phyloP scores from a whole-genome alignment of 2,888 invertebrate genomes.

The Ctenicera cuprea region DNA sequence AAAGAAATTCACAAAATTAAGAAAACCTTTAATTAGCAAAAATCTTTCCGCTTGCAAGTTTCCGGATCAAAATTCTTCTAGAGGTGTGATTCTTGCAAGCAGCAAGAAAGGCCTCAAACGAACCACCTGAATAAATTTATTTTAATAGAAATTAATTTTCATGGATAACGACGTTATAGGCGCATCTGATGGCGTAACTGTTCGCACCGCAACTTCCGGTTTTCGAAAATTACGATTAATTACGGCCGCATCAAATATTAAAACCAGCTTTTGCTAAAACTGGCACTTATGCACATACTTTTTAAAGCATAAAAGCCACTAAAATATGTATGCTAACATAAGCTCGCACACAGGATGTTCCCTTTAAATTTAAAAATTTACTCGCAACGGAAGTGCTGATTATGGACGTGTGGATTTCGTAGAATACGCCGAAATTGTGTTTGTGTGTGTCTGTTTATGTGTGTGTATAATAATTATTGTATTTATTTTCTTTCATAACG shows the following conservation, averaged over 20 bases:
- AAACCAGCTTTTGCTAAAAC: conserved; percentile 6
- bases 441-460: not conserved
- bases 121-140: too few relatives aligned
- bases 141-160: not conserved
- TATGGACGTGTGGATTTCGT: conserved; percentile 10
- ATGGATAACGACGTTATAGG: conserved; percentile 10
- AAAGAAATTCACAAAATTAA: too few relatives aligned
- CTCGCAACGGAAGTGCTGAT: conserved; percentile 27
- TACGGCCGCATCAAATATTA: conserved; percentile 9
- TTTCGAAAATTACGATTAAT: conserved; percentile 23
- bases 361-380: conserved; percentile 25
- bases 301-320: not conserved
- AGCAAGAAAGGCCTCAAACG: too few relatives aligned
- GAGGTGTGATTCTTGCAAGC: too few relatives aligned
- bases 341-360: conserved; percentile 16
- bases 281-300: conserved; percentile 12
- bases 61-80: too few relatives aligned
- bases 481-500: conserved; percentile 1
- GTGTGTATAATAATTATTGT: not conserved
- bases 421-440: conserved; percentile 8
- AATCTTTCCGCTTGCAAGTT: too few relatives aligned
- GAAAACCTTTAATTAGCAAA: too few relatives aligned
- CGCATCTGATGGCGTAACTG: conserved; percentile 24
- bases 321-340: not conserved
- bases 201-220: conserved; percentile 28